These are phyloP conservation scores for Bungarus multicinctus DNA, from an alignment of 2,113 vertebrate genomes.

Conservation along the genomic window DNA sequence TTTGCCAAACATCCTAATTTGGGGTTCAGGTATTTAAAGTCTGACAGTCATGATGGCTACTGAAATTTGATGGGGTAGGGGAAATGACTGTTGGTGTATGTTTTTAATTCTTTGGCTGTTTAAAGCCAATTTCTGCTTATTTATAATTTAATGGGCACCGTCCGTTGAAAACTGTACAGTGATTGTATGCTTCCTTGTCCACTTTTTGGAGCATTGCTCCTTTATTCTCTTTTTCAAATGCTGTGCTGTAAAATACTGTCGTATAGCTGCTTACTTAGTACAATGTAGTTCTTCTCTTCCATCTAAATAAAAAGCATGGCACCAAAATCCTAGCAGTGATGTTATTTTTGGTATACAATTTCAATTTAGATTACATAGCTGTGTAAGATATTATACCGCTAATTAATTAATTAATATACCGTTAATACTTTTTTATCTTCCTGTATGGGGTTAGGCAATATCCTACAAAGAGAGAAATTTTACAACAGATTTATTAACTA, in stretches of 20 bases:
- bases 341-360: neutral
- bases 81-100: slow-evolving; percentile 63
- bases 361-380: neutral
- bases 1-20: slow-evolving; percentile 73
- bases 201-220: slow-evolving; percentile 68
- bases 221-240: slow-evolving; percentile 69
- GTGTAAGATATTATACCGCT: neutral
- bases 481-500: neutral
- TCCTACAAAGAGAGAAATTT: neutral
- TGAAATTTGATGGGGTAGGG: slow-evolving; percentile 52
- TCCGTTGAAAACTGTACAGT: slow-evolving; percentile 72
- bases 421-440: neutral
- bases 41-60: slow-evolving; percentile 62
- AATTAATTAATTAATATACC: too few species aligned
- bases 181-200: slow-evolving; percentile 76
- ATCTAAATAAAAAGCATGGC: slow-evolving; percentile 96
- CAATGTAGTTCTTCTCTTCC: slow-evolving; percentile 75
- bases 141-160: slow-evolving; percentile 68
- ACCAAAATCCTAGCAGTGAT: slow-evolving; percentile 58
- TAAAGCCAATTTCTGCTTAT: slow-evolving; percentile 75
- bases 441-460: neutral
- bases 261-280: slow-evolving; percentile 75
- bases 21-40: slow-evolving; percentile 54
- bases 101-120: slow-evolving; percentile 74
- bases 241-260: slow-evolving; percentile 81